phyloP scores from a whole-genome alignment of 1,140 invertebrate species.

The Myzus persicae region DNA sequence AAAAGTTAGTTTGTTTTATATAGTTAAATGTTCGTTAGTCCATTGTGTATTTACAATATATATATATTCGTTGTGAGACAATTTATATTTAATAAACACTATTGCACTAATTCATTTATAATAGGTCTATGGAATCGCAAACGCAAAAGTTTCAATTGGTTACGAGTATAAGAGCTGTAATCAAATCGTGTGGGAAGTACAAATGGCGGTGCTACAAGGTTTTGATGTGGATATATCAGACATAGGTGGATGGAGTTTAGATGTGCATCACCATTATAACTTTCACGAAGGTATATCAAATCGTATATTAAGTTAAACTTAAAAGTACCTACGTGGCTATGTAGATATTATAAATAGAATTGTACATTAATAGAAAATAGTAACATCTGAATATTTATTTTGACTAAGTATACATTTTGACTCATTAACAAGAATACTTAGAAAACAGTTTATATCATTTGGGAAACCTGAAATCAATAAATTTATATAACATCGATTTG shows the following conservation, averaged over 20 bases:
- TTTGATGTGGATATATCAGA: slow-evolving; percentile 97
- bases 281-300: slow-evolving; percentile 82
- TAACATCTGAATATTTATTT: background rate
- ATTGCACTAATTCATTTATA: slow-evolving; percentile 43
- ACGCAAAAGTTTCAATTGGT: slow-evolving; percentile 87
- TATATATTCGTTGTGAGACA: background rate
- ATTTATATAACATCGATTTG: background rate
- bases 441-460: background rate
- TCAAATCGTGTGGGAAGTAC: slow-evolving; percentile 90
- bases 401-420: background rate
- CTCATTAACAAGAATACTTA: background rate
- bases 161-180: slow-evolving; percentile 91
- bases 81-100: background rate
- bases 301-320: background rate
- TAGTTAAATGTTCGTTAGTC: background rate
- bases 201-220: slow-evolving; percentile 92
- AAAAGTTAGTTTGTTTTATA: slow-evolving; percentile 70
- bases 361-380: background rate
- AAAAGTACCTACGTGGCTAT: too few relatives aligned
- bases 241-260: slow-evolving; percentile 95
- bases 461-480: background rate
- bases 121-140: slow-evolving; percentile 83
- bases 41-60: background rate
- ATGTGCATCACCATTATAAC: slow-evolving; percentile 98
- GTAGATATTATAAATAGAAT: background rate